Evolutionary conservation across 1,140 invertebrate species (phyloP), one percentile per base, ranked within the genome.

Genomic region (Ostrea edulis): DNA sequence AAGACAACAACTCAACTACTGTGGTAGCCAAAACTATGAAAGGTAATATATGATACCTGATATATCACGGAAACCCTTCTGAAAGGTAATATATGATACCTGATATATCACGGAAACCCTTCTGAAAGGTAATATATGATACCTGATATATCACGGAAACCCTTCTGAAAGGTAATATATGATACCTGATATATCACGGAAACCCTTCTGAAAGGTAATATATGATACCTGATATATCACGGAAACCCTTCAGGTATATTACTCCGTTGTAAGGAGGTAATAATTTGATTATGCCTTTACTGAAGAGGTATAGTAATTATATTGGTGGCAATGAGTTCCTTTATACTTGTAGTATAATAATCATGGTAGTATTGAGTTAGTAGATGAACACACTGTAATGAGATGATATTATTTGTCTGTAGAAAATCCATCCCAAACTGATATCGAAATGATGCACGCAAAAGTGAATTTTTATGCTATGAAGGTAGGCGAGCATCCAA

Each of bases 381-480:
- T 1, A 44, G n/a, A 44, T 44, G 35, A 44, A 44, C 35, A 44
- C 35, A 44, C 35, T 44, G 35, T 44, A 44, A 44, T 1, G 35
- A 44, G 35, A 5, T 5, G 35, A 2, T 62, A 7, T 0, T 62
- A 7, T 62, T 17, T n/a, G n/a, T 62, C n/a, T 84, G 25, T 44
- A 92, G 91, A 87, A 17, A 71, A 86, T 12, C 89, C 82, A 52
- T 85, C 81, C 12, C 77, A 87, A 44, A 71, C 86, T 7, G 87
- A 90, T 54, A 82, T 51, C 2, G n/a, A 85, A 3, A 71, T 65
- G 22, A 90, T 91, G 91, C 88, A 81, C 35, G 89, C 86, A 4
- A 91, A 91, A 54, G 88, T 90, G 20, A 88, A 90, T 81, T 91
- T 90, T 51, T 82, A 68, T 22, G 87, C 88, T 4, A 90, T 68